These are phyloP conservation scores for Stegostoma tigrinum DNA, from an alignment of 2,113 vertebrate species.

Conservation along the genomic window DNA sequence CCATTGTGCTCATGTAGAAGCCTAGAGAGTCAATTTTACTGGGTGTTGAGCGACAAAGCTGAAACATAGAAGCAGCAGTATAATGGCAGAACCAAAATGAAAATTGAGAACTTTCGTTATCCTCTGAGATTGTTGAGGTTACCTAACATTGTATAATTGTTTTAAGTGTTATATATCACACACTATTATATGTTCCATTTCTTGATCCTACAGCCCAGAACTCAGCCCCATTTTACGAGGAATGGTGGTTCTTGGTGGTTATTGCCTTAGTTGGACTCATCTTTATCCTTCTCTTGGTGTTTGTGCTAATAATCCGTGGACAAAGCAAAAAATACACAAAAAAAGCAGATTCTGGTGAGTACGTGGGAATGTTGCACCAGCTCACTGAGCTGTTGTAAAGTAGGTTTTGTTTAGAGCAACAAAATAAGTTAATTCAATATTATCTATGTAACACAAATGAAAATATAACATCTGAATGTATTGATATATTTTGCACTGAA, in stretches of 20 bases:
- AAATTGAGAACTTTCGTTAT: neutral
- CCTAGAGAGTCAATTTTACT: neutral
- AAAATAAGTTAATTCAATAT: neutral
- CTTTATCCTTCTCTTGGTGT: slow-evolving; percentile 90
- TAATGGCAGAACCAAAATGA: neutral
- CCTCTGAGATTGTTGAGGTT: neutral
- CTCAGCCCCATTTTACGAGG: slow-evolving; percentile 87
- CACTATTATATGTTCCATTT: neutral
- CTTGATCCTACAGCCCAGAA: slow-evolving; percentile 72
- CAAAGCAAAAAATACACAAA: slow-evolving; percentile 95
- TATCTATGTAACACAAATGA: neutral
- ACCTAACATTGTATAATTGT: neutral
- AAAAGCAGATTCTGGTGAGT: slow-evolving; percentile 83
- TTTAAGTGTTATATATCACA: neutral
- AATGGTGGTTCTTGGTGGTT: slow-evolving; percentile 97
- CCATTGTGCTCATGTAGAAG: neutral
- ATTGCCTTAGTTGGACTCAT: slow-evolving; percentile 88
- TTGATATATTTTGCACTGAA: neutral
- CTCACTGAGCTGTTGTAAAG: slow-evolving; percentile 47
- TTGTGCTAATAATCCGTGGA: slow-evolving; percentile 88
- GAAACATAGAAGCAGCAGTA: neutral
- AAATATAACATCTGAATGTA: neutral
- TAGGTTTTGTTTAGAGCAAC: slow-evolving; percentile 29
- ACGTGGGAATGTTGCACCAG: slow-evolving; percentile 41
- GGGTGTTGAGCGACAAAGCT: neutral